Evolutionary conservation across 2,113 vertebrate species (phyloP), one percentile per base, ranked within the genome.

Genomic region (Notothenia coriiceps): DNA sequence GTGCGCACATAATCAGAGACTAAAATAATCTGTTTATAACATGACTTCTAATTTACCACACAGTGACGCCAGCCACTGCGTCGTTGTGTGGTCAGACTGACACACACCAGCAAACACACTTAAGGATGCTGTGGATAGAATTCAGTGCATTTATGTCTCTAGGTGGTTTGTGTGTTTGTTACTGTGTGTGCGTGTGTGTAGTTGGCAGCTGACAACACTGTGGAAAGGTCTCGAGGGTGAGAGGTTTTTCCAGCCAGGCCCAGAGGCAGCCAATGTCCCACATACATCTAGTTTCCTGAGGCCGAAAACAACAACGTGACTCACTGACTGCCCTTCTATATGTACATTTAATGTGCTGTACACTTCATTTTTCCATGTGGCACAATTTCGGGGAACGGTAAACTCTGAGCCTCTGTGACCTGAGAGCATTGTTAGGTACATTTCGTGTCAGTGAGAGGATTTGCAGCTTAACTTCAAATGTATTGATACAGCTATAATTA

Each of bases 1-100:
- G 82, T 89, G 47, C 17, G 15, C 75, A 79, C 65, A 56, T 91
- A 93, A 93, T 89, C 87, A 90, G 82, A 88, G 85, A 74, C 87
- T 86, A 73, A 89, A 89, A 90, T 84, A 81, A 89, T 88, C 81
- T 84, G 76, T 84, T 86, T 89, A 78, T 77, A 87, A 86, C 79
- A 76, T 44, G 77, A 76, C 83, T 89, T 80, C 88, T 91, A 87
- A 93, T 93, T 86, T 92, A 85, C 93, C 88, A 85, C 86, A 83
- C 70, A 74, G n/a, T 82, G 91, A 92, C 80, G 88, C 87, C 87
- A 81, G 86, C 20, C 75, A 68, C 83, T 85, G 80, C 62, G 60
- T 87, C 67, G 12, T 5, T 60, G 69, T 87, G 90, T 87, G 92
- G 91, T 86, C 77, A 61, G 54, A 18, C 47, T 85, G 70, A 85